Evolutionary conservation across 2,888 invertebrate genomes (phyloP), one percentile per base, ranked within the genome.

Genomic region (Kuschelorhynchus macadamiae): DNA sequence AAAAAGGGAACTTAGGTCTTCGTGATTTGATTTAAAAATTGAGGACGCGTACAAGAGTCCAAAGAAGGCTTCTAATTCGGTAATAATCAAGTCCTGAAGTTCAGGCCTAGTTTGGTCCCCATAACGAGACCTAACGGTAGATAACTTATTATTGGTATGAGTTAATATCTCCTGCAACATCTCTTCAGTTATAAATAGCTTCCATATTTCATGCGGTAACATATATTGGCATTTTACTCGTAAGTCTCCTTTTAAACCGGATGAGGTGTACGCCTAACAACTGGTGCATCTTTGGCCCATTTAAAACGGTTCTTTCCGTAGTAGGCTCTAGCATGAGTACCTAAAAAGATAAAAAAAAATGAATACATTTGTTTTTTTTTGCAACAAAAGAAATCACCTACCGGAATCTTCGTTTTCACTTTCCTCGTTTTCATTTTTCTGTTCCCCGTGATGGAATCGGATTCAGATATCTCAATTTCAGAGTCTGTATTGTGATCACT

Each of bases 261-360:
- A 11, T 3, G 5, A 36, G 36, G 36, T 12, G 36, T 4, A 12
- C 36, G 36, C 12, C 36, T 11, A 36, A 36, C n/a, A 36, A 36
- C 36, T 36, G n/a, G 36, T 11, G 36, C 36, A 36, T 4, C 3
- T 12, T 36, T 2, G 2, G 36, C 36, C 36, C 36, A 36, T 12
- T 36, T 36, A 36, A 36, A 36, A 36, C 11, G 36, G 12, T 36
- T 36, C 12, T 36, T 36, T 36, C 36, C 5, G 11, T 36, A 36
- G 11, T 36, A 36, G 12, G 36, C 36, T 36, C 11, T 36, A 7
- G 12, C 36, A 11, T 11, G 36, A 11, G 12, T 12, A 12, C 11
- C 36, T 36, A 36, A 36, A 36, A 36, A 36, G 11, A 12, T 36
- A 11, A 36, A 36, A n/a, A n/a, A n/a, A 36, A 36, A 36, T 36